Base-by-base conservation (phyloP, 2,113 vertebrate genomes). In the Corynorhinus townsendii region DNA sequence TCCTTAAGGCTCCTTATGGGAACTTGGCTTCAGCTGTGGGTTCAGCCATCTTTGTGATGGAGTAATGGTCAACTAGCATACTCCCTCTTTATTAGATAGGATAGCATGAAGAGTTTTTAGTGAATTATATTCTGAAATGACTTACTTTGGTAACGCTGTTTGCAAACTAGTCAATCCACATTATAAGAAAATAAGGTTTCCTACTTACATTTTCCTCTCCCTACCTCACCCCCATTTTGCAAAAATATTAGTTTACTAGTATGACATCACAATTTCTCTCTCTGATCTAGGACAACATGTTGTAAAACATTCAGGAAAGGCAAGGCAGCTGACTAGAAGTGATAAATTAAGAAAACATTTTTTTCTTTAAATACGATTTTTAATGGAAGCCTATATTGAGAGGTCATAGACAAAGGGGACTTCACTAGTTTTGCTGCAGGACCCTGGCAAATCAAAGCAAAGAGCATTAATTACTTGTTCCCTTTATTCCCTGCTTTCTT, bases 151-250 rank as follows among this genome's bases (percentile, higher is more conserved):
- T 88, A 28, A 68, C 89, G 69, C 0, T 35, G 5, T 20, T 66
- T 73, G 22, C 11, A 35, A 7, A 20, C 33, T 40, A 82, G 14
- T 40, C 14, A 89, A 54, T 26, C 75, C 8, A 89, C 0, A 76
- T 14, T 16, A 83, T 5, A 75, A 59, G 24, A 30, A 59, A 54
- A 7, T 62, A 43, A 11, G 28, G 19, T 64, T 80, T 82, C n/a
- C 9, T 68, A 7, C 7, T 47, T 30, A 77, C 47, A 38, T 28
- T 4, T 52, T 24, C 3, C 11, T 72, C 14, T 35, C 20, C 12
- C 2, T 59, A 4, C 5, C 35, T 12, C 28, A 10, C 2, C 24
- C 8, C 1, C 1, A 16, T 22, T 4, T 16, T 38, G 4, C 7
- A 35, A 33, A 71, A 69, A 77, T 43, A n/a, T 49, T 26, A 81